Conservation (phyloP, 2,113 vertebrate species). For the Festucalex cinctus region DNA sequence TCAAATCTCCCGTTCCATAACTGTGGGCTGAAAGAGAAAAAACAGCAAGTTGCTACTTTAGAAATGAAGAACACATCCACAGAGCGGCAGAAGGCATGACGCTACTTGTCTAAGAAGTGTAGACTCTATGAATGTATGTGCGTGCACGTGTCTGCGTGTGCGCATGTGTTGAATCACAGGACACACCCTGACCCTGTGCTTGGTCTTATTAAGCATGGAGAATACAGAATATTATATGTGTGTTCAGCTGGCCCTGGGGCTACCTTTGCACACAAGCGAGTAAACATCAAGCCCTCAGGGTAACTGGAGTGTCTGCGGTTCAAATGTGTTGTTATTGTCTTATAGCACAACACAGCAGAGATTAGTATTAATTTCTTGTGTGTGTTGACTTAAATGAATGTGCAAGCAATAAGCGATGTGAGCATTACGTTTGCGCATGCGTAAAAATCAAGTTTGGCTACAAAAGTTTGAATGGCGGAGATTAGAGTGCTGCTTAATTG, state of each 20-base stretch:
- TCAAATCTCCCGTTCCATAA: not conserved
- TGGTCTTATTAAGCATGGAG: slow-evolving; percentile 44
- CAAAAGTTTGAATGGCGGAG: too few species aligned
- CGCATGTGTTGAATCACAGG: slow-evolving; percentile 43
- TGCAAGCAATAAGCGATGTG: too few species aligned
- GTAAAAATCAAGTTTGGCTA: too few species aligned
- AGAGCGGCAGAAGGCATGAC: slow-evolving; percentile 16
- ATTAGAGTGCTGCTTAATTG: too few species aligned
- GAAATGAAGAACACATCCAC: slow-evolving; percentile 5
- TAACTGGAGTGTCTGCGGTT: not conserved
- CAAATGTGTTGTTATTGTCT: not conserved
- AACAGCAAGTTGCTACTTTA: slow-evolving; percentile 4
- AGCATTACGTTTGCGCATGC: too few species aligned
- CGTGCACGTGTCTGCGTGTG: too few species aligned
- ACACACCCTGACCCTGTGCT: slow-evolving; percentile 67
- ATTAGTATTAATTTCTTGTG: not conserved
- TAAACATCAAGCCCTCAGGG: not conserved
- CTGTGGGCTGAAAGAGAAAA: not conserved
- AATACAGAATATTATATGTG: slow-evolving; percentile 16
- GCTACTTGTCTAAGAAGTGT: slow-evolving; percentile 21
- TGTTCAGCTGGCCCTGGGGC: not conserved
- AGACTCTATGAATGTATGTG: slow-evolving; percentile 8
- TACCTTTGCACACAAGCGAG: not conserved
- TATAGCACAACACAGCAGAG: not conserved
- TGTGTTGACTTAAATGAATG: not conserved